phyloP scores from a whole-genome alignment of 2,888 invertebrate species.

The Nipponacmea schrenckii region DNA sequence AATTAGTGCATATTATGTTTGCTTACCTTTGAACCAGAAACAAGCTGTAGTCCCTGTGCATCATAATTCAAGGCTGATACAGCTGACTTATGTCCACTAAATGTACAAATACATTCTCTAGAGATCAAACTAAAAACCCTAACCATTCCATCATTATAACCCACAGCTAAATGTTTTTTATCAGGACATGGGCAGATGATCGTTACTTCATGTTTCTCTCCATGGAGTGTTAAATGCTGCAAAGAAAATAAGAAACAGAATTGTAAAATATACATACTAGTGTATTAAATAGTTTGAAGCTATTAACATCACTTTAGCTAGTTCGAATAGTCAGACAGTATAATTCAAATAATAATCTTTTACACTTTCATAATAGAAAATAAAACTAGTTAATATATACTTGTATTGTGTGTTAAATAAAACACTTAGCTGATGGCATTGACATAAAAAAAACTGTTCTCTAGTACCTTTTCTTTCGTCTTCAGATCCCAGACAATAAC shows the following conservation, averaged over 20 bases:
- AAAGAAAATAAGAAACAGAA: conserved; percentile 54
- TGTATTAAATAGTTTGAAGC: background rate
- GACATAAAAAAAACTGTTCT: background rate
- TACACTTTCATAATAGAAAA: no score
- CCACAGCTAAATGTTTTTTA: conserved; percentile 85
- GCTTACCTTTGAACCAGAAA: conserved; percentile 84
- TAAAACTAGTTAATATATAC: no score
- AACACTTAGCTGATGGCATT: no score
- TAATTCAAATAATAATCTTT: no score
- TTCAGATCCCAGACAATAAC: conserved; percentile 93
- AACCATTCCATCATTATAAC: conserved; percentile 89
- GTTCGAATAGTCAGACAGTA: no score
- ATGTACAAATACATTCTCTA: conserved; percentile 75
- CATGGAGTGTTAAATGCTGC: conserved; percentile 81
- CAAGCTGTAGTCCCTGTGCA: conserved; percentile 82
- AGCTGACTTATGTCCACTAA: conserved; percentile 85
- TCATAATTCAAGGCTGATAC: conserved; percentile 88
- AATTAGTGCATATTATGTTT: no score
- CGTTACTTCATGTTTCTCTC: conserved; percentile 84
- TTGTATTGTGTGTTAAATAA: no score
- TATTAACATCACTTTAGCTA: background rate
- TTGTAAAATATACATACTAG: background rate
- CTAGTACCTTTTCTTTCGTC: conserved; percentile 71
- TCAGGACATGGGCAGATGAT: conserved; percentile 81
- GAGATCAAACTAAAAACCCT: conserved; percentile 82